Base-by-base conservation (phyloP, 1,140 invertebrate genomes). In the Sitodiplosis mosellana region DNA sequence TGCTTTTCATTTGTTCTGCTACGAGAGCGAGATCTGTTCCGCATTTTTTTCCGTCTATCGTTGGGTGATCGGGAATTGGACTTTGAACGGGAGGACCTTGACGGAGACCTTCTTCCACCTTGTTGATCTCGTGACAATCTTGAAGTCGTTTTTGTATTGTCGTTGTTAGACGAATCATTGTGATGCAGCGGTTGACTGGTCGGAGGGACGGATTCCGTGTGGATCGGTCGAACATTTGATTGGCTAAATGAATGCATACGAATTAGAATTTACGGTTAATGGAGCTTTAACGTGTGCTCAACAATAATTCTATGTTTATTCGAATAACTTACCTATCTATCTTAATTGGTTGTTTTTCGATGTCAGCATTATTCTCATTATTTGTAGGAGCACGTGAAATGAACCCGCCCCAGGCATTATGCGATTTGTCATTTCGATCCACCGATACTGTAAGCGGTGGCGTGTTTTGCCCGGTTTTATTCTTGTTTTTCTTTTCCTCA, bases 401-500 rank as follows among this genome's bases (percentile, higher is more conserved):
- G 50, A 79, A 77, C 45, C 76, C 76, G 33, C 74, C 71, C 75
- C 74, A 76, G 34, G 75, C 76, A 54, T 77, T 78, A 52, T 77
- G 74, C 34, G 69, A 68, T 27, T 66, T 66, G 48, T 68, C 64
- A 36, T 64, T 68, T 38, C 68, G 64, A 69, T 68, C 48, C 57
- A 67, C 59, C 58, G 55, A 48, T 55, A 66, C 59, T 61, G 67
- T 66, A 46, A 58, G 74, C 66, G 62, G 62, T 19, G 77, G 72
- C 0, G 75, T 76, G 38, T 74, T 74, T 1, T 65, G 69, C 17
- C 67, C 65, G 11, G 64, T 62, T 52, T 73, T 62, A 0, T 74
- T 76, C 59, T 83, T 83, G 11, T 76, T 72, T 52, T 83, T 75
- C 0, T 77, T 78, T 53, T 87, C 83, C 38, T 83, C 74, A 53